These are phyloP conservation scores for Silurus asotus DNA, from an alignment of 2,113 vertebrate species.

Conservation along the genomic window DNA sequence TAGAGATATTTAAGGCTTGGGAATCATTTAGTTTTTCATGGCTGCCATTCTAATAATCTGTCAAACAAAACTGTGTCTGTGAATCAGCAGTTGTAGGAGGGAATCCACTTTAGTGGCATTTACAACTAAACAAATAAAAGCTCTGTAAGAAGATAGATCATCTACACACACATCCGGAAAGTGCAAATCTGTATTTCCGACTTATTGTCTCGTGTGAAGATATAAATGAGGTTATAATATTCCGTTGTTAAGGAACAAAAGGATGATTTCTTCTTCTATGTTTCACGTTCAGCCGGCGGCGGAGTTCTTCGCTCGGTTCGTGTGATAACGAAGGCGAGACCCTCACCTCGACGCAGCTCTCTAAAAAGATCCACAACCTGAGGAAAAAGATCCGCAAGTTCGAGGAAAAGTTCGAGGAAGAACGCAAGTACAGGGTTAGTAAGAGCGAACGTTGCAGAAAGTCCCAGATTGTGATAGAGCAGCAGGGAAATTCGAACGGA, in stretches of 20 bases:
- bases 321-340: constrained; percentile 88
- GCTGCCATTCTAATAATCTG: background rate
- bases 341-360: constrained; percentile 87
- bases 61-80: background rate
- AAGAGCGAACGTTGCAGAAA: background rate
- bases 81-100: background rate
- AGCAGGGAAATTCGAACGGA: constrained; percentile 21
- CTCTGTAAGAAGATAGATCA: background rate
- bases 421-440: constrained; percentile 91
- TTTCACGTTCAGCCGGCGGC: constrained; percentile 75
- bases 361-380: constrained; percentile 88
- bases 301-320: constrained; percentile 89
- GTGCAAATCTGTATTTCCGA: background rate
- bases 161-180: background rate
- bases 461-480: background rate
- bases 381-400: constrained; percentile 96
- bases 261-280: accelerated
- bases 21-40: background rate
- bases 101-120: background rate
- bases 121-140: background rate
- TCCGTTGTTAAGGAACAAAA: background rate
- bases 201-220: background rate
- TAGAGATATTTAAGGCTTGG: background rate
- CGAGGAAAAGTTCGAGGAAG: constrained; percentile 94
- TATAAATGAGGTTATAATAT: too few species aligned